Conservation (phyloP, 2,888 invertebrate species). For the Xylocampa areola region DNA sequence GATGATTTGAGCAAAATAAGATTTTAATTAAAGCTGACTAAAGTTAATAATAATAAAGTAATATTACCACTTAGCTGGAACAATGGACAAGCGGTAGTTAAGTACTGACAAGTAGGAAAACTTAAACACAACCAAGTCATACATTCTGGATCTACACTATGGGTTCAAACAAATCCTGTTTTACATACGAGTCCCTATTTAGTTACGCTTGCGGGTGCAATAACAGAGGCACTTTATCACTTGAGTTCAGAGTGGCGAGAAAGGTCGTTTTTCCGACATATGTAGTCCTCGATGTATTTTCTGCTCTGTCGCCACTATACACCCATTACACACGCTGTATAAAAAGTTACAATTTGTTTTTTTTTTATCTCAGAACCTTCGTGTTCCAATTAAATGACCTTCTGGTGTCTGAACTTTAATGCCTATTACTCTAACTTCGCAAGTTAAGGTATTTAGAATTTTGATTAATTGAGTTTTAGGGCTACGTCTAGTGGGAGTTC, state of each 20-base stretch:
- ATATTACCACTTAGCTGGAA: conserved; percentile 4
- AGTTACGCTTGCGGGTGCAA: conserved; percentile 46
- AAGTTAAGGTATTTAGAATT: no score
- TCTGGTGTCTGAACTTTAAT: no score
- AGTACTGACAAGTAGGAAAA: conserved; percentile 15
- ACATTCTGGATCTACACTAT: conserved; percentile 3
- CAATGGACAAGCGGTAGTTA: neutral
- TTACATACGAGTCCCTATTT: conserved; percentile 46
- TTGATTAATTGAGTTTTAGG: no score
- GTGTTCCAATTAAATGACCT: no score
- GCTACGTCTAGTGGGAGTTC: no score
- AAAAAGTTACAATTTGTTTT: conserved; percentile 12
- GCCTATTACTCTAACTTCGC: no score
- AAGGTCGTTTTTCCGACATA: conserved; percentile 38
- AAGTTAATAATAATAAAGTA: conserved; percentile 5
- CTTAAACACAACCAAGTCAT: conserved; percentile 8
- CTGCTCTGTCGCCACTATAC: conserved; percentile 12
- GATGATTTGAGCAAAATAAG: no score
- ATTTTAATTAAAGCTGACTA: no score
- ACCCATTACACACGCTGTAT: conserved; percentile 6
- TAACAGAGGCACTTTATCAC: conserved; percentile 51
- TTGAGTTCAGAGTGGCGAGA: conserved; percentile 31
- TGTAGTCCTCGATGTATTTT: conserved; percentile 41
- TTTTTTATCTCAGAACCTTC: neutral
- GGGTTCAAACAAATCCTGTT: conserved; percentile 41